Conservation (phyloP, 1,140 invertebrate genomes). For the Drosophila watanabei region DNA sequence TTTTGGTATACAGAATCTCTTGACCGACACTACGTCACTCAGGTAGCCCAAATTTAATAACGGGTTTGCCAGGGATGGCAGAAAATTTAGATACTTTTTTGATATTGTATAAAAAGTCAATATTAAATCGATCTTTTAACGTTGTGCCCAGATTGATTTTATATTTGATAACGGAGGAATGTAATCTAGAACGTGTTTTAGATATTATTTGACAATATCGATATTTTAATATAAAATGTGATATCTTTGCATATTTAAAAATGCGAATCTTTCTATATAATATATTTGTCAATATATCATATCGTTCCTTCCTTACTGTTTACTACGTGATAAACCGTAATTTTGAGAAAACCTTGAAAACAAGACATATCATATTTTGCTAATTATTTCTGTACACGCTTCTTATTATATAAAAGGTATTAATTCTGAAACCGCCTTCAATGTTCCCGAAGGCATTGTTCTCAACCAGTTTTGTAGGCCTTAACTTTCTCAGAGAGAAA, state of each 20-base stretch:
- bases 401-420: background rate
- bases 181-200: background rate
- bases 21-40: conserved; percentile 30
- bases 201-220: background rate
- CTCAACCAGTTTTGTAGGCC: conserved; percentile 58
- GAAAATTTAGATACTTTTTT: background rate
- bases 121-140: background rate
- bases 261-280: background rate
- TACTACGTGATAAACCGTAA: no score
- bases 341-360: background rate
- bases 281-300: no score
- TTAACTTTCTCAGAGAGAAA: conserved; percentile 39
- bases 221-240: background rate
- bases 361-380: background rate
- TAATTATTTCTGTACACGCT: background rate
- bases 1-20: conserved; percentile 31
- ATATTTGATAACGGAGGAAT: no score
- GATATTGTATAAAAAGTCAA: background rate
- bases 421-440: background rate
- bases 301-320: no score
- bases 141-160: no score
- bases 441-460: background rate
- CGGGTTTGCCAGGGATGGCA: conserved; percentile 43
- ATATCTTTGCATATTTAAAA: background rate
- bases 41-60: conserved; percentile 63